Evolutionary conservation across 2,113 vertebrate species (phyloP), one percentile per base, ranked within the genome.

Genomic region (Harpagus bidentatus): DNA sequence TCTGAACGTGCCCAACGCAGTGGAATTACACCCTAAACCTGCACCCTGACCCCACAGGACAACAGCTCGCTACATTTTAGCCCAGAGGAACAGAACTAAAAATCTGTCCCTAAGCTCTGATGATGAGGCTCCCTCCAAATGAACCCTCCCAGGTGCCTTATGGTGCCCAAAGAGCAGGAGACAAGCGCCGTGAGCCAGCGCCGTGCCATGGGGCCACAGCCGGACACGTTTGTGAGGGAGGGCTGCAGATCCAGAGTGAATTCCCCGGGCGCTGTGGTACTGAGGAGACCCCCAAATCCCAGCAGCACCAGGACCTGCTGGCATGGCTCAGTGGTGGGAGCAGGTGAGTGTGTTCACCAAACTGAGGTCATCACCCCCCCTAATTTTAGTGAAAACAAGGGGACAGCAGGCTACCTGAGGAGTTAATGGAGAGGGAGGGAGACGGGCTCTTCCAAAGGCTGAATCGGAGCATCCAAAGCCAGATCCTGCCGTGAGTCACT

Each of bases 141-240:
- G 2, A 23, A 34, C 23, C 61, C 50, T 70, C 13, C 26, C 0
- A 2, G n/a, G 34, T 43, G 82, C 48, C 50, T 53, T 9, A 1
- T 0, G 5, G 45, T n/a, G 71, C 67, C 67, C 50, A 7, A 31
- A 9, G 11, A 26, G 26, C 38, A 56, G 71, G 43, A 42, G 29
- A 10, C 25, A 22, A 1, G 2, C 0, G 2, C 6, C 0, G 1
- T 5, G 45, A 45, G 53, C 14, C 58, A 3, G 26, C 0, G 9
- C 53, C 0, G 1, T 3, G 36, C 56, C 29, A 22, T 7, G 29
- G 38, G n/a, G 55, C 43, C 3, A 1, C 5, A n/a, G 61, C 62
- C 4, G 11, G 19, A 13, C 38, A 25, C 19, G 0, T 0, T 4
- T 38, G 45, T 4, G 1, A 3, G 31, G 6, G 11, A 58, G 73